Conservation (phyloP, 2,888 invertebrate species). For the Hypercompe scribonia region DNA sequence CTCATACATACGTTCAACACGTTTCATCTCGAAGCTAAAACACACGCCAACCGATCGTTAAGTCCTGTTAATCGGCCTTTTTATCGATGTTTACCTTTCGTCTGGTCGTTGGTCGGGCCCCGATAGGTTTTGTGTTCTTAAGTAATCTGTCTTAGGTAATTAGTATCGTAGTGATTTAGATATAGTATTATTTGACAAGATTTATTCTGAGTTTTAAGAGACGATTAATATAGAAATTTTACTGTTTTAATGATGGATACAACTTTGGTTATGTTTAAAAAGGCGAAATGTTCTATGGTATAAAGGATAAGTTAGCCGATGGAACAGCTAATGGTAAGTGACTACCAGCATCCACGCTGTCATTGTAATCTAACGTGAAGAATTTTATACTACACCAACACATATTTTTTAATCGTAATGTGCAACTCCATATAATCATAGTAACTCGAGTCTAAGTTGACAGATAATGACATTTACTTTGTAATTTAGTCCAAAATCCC, state of each 20-base stretch:
- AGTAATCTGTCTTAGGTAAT: constrained; percentile 12
- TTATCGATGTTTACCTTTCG: constrained; percentile 58
- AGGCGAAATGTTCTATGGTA: background rate
- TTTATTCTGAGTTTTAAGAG: background rate
- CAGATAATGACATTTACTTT: no score
- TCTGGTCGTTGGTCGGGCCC: constrained; percentile 36
- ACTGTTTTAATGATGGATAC: background rate
- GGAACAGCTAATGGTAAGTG: no score
- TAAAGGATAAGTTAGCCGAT: background rate
- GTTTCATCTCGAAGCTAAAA: constrained; percentile 22
- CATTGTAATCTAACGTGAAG: no score
- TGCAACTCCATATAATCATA: no score
- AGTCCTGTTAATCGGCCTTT: constrained; percentile 54
- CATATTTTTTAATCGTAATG: no score
- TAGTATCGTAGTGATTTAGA: constrained; percentile 15
- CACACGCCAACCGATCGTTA: constrained; percentile 55
- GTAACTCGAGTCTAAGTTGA: no score
- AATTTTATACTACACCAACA: no score
- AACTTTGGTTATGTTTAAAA: background rate
- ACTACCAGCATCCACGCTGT: no score
- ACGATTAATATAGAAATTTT: background rate
- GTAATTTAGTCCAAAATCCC: no score
- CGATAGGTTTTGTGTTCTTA: constrained; percentile 26
- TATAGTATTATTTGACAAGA: background rate
- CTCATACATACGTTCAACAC: background rate